These are phyloP conservation scores for Oryzaephilus surinamensis DNA, from an alignment of 1,140 invertebrate species.

Conservation along the genomic window DNA sequence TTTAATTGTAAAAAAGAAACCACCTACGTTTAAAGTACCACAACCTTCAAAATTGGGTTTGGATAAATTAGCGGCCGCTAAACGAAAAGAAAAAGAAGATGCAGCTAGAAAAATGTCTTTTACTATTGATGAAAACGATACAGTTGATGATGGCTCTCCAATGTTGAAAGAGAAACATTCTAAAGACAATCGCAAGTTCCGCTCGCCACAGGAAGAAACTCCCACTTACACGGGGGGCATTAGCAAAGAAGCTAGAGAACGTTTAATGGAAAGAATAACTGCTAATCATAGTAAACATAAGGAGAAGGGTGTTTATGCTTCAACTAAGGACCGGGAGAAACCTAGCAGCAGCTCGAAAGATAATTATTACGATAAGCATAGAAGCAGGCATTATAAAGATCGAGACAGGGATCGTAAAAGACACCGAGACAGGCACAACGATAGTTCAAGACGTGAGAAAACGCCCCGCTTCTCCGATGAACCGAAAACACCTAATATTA, in stretches of 20 bases:
- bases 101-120: conserved; percentile 52
- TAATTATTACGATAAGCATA: conserved; percentile 20
- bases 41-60: conserved; percentile 73
- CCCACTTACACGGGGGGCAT: conserved; percentile 89
- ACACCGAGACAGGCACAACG: neutral
- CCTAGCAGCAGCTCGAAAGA: no score
- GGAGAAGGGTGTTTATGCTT: conserved; percentile 43
- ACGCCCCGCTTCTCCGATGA: conserved; percentile 67
- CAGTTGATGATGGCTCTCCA: conserved; percentile 33
- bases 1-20: conserved; percentile 71
- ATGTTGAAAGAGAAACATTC: conserved; percentile 23
- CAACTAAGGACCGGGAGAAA: conserved; percentile 42
- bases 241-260: conserved; percentile 62
- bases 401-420: conserved; percentile 26
- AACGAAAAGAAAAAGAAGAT: conserved; percentile 53
- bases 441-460: conserved; percentile 49
- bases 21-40: conserved; percentile 65
- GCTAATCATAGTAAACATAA: conserved; percentile 29
- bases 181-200: conserved; percentile 55
- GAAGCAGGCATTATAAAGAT: conserved; percentile 21
- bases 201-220: conserved; percentile 72
- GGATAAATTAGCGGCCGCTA: conserved; percentile 73
- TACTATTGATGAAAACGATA: conserved; percentile 49
- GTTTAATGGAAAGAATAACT: conserved; percentile 55
- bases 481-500: conserved; percentile 67